Conservation (phyloP, 2,797 vertebrate species). For the Chromis chromis region DNA sequence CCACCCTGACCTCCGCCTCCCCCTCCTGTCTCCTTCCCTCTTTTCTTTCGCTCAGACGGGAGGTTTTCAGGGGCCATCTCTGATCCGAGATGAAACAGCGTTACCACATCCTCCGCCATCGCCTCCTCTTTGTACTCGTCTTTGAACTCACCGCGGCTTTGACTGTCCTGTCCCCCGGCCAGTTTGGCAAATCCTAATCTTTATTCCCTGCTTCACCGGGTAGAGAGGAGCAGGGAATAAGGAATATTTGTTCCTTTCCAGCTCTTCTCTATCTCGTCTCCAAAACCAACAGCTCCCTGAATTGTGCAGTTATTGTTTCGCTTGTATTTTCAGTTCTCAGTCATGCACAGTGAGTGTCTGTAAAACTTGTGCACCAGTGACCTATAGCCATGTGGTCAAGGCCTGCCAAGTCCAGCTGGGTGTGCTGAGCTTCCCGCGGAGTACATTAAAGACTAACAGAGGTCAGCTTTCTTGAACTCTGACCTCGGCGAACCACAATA, state of each 20-base stretch:
- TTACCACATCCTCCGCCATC: conserved; percentile 40
- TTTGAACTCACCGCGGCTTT: conserved; percentile 35
- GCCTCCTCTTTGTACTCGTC: conserved; percentile 53
- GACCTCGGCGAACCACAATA: conserved; percentile 51
- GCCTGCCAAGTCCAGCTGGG: conserved; percentile 59
- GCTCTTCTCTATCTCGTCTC: conserved; percentile 11
- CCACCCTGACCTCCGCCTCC: conserved; percentile 56
- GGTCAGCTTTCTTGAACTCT: conserved; percentile 65
- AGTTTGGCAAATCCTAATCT: conserved; percentile 40
- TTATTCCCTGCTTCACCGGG: conserved; percentile 30
- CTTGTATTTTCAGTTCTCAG: not conserved
- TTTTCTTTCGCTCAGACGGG: conserved; percentile 43
- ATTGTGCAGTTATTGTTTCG: conserved; percentile 8
- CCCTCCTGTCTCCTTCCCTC: conserved; percentile 41
- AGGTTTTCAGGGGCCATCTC: conserved; percentile 52
- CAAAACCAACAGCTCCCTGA: conserved; percentile 24
- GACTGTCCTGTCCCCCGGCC: conserved; percentile 30
- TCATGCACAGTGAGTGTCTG: conserved; percentile 17
- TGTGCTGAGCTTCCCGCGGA: conserved; percentile 51
- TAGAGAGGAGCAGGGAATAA: too few relatives aligned
- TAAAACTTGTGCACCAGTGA: conserved; percentile 41
- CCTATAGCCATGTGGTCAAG: conserved; percentile 11
- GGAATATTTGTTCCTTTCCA: conserved; percentile 4
- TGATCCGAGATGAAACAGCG: conserved; percentile 58
- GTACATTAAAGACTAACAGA: conserved; percentile 64